phyloP scores from a whole-genome alignment of 2,888 invertebrate species.

The Harmothoe impar region DNA sequence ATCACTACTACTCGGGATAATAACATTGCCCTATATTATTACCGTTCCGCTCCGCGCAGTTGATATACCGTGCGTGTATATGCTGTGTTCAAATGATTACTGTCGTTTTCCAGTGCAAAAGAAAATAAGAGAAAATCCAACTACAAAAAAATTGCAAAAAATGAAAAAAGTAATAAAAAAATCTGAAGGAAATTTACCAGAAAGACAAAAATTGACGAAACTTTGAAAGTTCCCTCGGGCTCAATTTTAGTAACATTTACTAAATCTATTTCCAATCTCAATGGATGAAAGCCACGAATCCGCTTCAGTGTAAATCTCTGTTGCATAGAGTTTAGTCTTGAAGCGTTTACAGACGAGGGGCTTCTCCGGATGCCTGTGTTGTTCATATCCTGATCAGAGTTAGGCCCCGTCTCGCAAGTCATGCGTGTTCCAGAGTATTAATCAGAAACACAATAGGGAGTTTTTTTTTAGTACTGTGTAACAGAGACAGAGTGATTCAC shows the following conservation, averaged over 20 bases:
- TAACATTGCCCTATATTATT: background rate
- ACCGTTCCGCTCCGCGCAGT: background rate
- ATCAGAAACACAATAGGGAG: background rate
- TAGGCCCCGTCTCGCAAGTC: background rate
- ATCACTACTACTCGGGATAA: background rate
- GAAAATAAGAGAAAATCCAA: background rate
- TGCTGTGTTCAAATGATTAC: background rate
- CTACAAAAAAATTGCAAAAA: background rate
- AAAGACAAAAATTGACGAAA: background rate
- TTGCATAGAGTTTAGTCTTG: background rate
- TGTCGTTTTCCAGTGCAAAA: background rate
- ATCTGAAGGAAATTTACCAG: background rate
- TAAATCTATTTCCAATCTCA: background rate
- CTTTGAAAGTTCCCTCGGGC: constrained; percentile 10
- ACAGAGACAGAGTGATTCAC: background rate
- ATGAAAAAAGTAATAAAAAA: background rate
- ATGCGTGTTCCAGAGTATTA: background rate
- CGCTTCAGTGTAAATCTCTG: background rate
- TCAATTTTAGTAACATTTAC: constrained; percentile 33
- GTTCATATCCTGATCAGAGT: background rate
- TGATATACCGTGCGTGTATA: background rate
- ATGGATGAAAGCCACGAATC: background rate
- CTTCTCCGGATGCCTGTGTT: background rate
- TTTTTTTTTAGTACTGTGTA: too few species aligned
- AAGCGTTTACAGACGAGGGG: background rate